Conservation (phyloP, 2,888 invertebrate genomes). For the Leptogaster cylindrica region DNA sequence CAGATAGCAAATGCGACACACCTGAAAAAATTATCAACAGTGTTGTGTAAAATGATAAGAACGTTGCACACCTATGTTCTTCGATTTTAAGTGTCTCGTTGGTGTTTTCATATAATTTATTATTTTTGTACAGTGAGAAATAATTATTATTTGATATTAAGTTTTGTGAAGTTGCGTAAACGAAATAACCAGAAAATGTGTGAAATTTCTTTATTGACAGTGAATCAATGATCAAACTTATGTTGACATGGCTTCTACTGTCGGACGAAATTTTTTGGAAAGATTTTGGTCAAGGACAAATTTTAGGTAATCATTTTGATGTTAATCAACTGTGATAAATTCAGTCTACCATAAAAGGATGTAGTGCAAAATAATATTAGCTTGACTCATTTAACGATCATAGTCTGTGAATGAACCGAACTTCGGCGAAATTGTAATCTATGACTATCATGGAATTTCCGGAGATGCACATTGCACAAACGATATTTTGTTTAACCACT, state of each 20-base stretch:
- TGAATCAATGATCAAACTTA: constrained; percentile 11
- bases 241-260: constrained; percentile 24
- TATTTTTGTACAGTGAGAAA: neutral
- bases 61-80: too few species aligned
- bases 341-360: too few species aligned
- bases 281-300: constrained; percentile 37
- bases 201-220: neutral
- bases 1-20: too few species aligned
- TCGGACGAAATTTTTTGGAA: constrained; percentile 37
- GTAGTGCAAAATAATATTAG: too few species aligned
- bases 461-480: too few species aligned
- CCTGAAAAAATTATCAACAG: neutral
- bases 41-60: constrained; percentile 8
- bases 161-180: neutral
- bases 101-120: constrained; percentile 10
- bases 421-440: too few species aligned
- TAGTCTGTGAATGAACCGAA: too few species aligned
- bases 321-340: too few species aligned
- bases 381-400: too few species aligned
- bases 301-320: constrained; percentile 21
- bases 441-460: too few species aligned
- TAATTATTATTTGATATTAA: neutral
- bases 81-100: too few species aligned
- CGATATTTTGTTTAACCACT: too few species aligned
- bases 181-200: constrained; percentile 11